A percentile compares a stretch with the other conserved stretches of the same genome.
These are phyloP conservation scores for Plecturocebus donacophilus DNA, from an alignment of 2,113 vertebrate genomes.

Conservation along the genomic window DNA sequence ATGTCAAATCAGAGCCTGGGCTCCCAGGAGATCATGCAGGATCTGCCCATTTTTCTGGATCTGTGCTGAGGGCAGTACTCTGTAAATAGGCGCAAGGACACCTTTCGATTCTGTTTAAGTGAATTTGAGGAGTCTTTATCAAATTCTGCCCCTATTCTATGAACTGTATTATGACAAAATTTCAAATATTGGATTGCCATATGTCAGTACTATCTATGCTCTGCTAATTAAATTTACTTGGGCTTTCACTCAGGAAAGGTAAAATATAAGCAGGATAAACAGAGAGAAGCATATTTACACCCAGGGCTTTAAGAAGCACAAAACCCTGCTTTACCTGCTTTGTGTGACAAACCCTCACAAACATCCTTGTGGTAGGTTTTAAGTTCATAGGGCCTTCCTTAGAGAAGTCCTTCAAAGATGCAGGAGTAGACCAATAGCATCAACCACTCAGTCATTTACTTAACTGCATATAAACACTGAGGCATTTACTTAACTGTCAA, in stretches of 20 bases:
- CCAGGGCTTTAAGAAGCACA: neutral
- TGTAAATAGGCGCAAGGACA: neutral
- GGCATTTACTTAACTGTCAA: neutral
- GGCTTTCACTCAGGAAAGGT: slow-evolving; percentile 9
- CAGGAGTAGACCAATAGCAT: neutral
- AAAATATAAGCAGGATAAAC: neutral
- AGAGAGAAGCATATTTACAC: neutral
- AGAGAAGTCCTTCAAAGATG: neutral
- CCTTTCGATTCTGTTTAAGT: neutral
- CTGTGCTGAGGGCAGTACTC: neutral
- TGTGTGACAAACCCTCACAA: neutral
- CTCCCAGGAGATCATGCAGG: neutral
- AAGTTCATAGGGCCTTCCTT: neutral
- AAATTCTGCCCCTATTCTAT: slow-evolving; percentile 16
- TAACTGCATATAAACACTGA: neutral
- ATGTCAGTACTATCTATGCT: neutral
- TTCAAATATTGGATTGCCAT: neutral
- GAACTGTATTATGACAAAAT: slow-evolving; percentile 26
- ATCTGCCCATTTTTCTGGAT: neutral
- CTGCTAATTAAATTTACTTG: slow-evolving; percentile 10
- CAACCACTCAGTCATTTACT: neutral
- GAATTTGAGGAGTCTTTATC: neutral
- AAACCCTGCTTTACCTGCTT: neutral
- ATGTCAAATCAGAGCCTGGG: neutral
- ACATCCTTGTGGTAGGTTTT: neutral